Evolutionary conservation across 1,140 invertebrate genomes (phyloP).

Genomic region (Cecropterus lyciades): DNA sequence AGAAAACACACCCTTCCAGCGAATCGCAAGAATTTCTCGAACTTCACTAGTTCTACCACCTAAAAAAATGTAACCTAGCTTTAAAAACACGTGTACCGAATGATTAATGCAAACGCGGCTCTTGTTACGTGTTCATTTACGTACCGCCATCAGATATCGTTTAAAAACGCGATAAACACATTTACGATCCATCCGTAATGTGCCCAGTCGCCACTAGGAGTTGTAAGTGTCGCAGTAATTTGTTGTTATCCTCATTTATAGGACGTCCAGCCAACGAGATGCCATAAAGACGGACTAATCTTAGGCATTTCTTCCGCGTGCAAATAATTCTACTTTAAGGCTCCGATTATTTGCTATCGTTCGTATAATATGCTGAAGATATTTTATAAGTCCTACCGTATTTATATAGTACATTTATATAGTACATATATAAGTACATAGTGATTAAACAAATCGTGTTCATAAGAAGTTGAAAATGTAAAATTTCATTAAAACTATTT

Average conservation of each 20-base stretch:
- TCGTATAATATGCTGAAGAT: no score
- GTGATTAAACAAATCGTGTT: no score
- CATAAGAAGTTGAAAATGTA: no score
- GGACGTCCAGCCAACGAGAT: constrained; percentile 1
- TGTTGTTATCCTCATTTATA: constrained; percentile 25
- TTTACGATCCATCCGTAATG: constrained; percentile 26
- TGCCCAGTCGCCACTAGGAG: constrained; percentile 5
- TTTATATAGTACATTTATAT: no score
- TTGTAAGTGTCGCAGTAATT: constrained; percentile 22
- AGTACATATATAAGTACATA: no score
- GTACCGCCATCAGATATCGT: constrained; percentile 10
- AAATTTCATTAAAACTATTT: no score
- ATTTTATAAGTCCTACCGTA: no score
- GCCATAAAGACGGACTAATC: constrained; percentile 25
- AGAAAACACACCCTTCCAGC: no score
- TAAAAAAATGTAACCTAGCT: no score
- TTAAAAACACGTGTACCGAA: no score
- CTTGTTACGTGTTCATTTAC: constrained; percentile 18
- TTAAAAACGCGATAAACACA: constrained; percentile 34
- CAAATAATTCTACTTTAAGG: constrained; percentile 3
- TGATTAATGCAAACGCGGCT: background rate
- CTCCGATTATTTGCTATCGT: constrained; percentile 1
- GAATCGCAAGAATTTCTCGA: no score
- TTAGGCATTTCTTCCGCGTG: constrained; percentile 22
- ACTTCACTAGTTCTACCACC: no score